phyloP scores from a whole-genome alignment of 2,888 invertebrate species.

The Hypsopygia costalis region DNA sequence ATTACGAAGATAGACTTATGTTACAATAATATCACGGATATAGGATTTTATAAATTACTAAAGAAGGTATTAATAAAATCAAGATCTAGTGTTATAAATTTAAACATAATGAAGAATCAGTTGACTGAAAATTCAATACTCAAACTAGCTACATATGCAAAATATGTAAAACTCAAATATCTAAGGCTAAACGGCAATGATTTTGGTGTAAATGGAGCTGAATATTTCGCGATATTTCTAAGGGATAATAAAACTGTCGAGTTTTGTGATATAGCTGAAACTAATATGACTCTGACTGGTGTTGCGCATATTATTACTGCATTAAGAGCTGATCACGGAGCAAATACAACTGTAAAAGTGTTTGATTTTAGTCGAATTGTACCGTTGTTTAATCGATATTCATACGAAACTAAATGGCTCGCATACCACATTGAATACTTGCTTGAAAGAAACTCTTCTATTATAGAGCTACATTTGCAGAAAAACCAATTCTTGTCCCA shows the following conservation, averaged over 20 bases:
- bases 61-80: conserved; percentile 61
- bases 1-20: conserved; percentile 75
- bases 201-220: conserved; percentile 75
- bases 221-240: conserved; percentile 71
- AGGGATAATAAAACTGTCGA: conserved; percentile 61
- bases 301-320: conserved; percentile 75
- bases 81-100: conserved; percentile 65
- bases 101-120: conserved; percentile 81
- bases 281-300: conserved; percentile 77
- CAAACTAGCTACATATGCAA: conserved; percentile 50
- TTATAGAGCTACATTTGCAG: conserved; percentile 80
- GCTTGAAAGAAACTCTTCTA: conserved; percentile 51
- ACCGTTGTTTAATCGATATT: conserved; percentile 57
- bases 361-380: conserved; percentile 60
- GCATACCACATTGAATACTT: conserved; percentile 72
- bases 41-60: conserved; percentile 62
- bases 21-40: conserved; percentile 79
- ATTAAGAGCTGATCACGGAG: conserved; percentile 57
- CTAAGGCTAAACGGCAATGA: conserved; percentile 81
- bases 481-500: conserved; percentile 82
- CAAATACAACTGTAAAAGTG: conserved; percentile 50
- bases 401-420: conserved; percentile 67
- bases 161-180: conserved; percentile 62
- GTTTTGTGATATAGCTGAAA: conserved; percentile 79
- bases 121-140: conserved; percentile 63